Base-by-base conservation (phyloP, 2,888 invertebrate species). In the Amaurobius ferox region DNA sequence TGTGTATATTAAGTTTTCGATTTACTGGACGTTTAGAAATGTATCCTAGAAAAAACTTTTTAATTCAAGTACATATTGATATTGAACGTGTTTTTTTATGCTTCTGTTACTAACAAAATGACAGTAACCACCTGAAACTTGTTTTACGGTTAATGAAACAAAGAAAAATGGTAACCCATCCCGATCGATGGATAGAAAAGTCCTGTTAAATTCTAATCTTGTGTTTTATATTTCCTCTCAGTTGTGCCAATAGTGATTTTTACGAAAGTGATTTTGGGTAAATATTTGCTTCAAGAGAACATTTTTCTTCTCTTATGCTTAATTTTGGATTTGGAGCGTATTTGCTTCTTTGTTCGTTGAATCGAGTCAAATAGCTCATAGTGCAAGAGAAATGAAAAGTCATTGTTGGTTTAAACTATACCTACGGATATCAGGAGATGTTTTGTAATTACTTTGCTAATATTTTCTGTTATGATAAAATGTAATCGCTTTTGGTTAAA, bases 161-260 rank as follows among this genome's bases (percentile, higher is more conserved):
- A 2, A 6, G 16, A 23, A 1, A 55, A 11, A 0, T 23, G 55
- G 55, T 2, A 55, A 44, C 2, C n/a, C 35, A 11, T n/a, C n/a
- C n/a, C n/a, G n/a, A n/a, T n/a, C n/a, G n/a, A n/a, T 11, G 9
- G 44, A 44, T 44, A 11, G 44, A 44, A 13, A n/a, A n/a, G n/a
- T n/a, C 23, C 5, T 19, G 23, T 44, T 44, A n/a, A n/a, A n/a
- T n/a, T n/a, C n/a, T n/a, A n/a, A n/a, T n/a, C 44, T 44, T 44
- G 44, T 44, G 11, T 35, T 44, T 44, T 44, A 44, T 44, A 44
- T 44, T 44, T 44, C n/a, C 44, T 13, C 44, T 44, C 44, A 44
- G 44, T 55, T 55, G 55, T 55, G 55, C 55, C 19, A 55, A 55
- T 23, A 55, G 55, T 6, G 55, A 55, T 55, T 55, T 55, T 55